phyloP scores from a whole-genome alignment of 2,113 vertebrate genomes.

The Python bivittatus region DNA sequence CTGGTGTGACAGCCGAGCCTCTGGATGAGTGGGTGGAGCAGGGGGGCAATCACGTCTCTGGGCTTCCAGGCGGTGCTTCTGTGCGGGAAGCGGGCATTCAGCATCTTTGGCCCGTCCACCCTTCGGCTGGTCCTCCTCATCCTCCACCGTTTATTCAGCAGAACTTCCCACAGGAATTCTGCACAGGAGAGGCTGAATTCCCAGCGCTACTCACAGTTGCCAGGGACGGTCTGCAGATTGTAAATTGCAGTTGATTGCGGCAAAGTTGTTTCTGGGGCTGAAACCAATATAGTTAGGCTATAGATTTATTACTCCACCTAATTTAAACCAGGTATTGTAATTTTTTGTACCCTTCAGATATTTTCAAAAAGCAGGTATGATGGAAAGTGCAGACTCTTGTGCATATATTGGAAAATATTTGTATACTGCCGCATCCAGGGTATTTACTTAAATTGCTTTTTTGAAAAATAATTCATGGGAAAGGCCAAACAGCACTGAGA shows the following conservation, averaged over 20 bases:
- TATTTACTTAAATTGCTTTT: conserved; percentile 80
- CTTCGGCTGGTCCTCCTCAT: neutral
- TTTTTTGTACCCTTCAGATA: neutral
- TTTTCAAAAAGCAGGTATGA: conserved; percentile 67
- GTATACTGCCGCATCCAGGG: conserved; percentile 66
- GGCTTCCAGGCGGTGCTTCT: too few species aligned
- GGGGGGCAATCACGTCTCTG: too few species aligned
- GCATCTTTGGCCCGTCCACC: neutral
- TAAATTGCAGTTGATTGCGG: neutral
- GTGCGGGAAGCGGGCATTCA: neutral
- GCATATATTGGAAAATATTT: conserved; percentile 70
- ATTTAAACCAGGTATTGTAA: conserved; percentile 17
- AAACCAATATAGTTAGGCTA: neutral
- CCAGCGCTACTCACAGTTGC: neutral
- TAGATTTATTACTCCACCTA: conserved; percentile 17
- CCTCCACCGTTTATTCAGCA: neutral
- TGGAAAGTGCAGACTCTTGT: conserved; percentile 62
- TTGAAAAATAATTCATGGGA: conserved; percentile 71
- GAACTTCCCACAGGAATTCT: neutral
- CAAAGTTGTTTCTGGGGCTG: neutral
- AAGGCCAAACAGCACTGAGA: conserved; percentile 65
- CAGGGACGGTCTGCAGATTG: neutral
- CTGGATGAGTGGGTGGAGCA: too few species aligned
- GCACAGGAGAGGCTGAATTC: neutral
- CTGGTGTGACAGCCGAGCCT: neutral